These are phyloP conservation scores for Smittia sp. DNA, from an alignment of 2,888 invertebrate genomes.

Conservation along the genomic window DNA sequence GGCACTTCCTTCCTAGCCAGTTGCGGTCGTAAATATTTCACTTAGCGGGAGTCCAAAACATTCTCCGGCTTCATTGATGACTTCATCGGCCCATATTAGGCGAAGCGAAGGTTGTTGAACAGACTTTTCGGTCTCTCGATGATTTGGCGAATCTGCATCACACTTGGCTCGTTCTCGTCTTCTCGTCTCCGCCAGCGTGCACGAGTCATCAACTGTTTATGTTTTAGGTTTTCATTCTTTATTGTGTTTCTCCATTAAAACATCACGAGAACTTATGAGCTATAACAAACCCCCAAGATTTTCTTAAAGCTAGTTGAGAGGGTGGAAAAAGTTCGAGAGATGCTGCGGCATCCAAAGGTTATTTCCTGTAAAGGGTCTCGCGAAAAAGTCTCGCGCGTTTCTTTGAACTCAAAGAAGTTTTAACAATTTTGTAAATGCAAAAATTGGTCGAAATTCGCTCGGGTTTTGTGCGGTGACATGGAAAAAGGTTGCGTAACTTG, in stretches of 20 bases:
- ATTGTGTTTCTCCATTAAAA: slow-evolving; percentile 4
- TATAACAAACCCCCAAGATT: slow-evolving; percentile 38
- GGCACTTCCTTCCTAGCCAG: no score
- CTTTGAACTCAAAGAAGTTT: neutral
- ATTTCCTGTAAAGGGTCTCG: neutral
- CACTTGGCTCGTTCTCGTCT: neutral
- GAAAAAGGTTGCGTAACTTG: slow-evolving; percentile 1
- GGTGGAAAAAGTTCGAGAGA: neutral
- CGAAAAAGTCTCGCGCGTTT: neutral
- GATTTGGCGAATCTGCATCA: slow-evolving; percentile 8
- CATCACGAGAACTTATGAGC: slow-evolving; percentile 18
- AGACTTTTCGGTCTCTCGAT: slow-evolving; percentile 6
- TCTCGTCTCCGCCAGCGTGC: neutral
- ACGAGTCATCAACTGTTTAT: neutral
- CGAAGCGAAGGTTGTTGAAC: slow-evolving; percentile 2
- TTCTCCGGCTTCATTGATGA: slow-evolving; percentile 12
- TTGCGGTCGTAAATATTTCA: neutral
- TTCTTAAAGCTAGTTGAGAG: neutral
- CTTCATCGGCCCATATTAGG: slow-evolving; percentile 10
- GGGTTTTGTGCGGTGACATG: neutral
- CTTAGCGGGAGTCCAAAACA: neutral
- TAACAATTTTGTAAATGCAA: neutral
- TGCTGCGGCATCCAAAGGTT: neutral
- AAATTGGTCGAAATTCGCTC: neutral
- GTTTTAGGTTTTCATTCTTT: neutral